Percentiles rank a stretch among this genome's conserved stretches.
These are phyloP conservation scores for Perizoma affinitatum DNA, from an alignment of 2,888 invertebrate species.

Conservation along the genomic window DNA sequence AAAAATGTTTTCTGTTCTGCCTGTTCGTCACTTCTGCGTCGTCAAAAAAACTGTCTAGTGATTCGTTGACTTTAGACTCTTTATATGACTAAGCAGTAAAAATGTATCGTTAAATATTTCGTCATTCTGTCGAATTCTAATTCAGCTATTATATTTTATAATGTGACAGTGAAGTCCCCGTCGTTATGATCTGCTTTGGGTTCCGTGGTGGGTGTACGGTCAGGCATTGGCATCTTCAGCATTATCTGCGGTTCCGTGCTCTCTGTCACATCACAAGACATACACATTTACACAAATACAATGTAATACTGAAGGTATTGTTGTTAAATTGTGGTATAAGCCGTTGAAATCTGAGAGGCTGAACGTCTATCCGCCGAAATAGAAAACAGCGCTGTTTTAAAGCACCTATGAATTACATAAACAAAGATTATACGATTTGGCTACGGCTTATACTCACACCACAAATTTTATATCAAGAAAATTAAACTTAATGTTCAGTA, in stretches of 20 bases:
- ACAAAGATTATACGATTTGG: too few relatives aligned
- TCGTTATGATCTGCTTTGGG: constrained; percentile 71
- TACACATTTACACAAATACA: constrained; percentile 32
- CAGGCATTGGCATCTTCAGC: constrained; percentile 64
- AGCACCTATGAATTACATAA: too few relatives aligned
- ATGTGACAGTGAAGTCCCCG: constrained; percentile 76
- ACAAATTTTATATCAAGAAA: too few relatives aligned
- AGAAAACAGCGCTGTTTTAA: too few relatives aligned
- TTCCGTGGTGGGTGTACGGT: constrained; percentile 57
- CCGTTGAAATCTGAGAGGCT: too few relatives aligned
- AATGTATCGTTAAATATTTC: constrained; percentile 5
- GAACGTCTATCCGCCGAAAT: too few relatives aligned
- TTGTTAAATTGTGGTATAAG: not conserved
- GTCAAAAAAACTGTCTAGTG: too few relatives aligned
- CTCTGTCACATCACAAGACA: constrained; percentile 62
- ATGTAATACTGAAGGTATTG: not conserved
- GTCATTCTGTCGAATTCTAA: not conserved
- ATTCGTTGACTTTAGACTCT: not conserved
- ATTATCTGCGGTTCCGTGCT: constrained; percentile 69
- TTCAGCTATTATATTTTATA: constrained; percentile 45
- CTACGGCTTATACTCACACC: too few relatives aligned
- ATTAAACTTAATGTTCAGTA: too few relatives aligned
- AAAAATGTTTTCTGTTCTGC: too few relatives aligned
- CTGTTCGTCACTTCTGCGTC: too few relatives aligned
- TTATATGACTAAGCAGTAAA: not conserved